Evolutionary conservation across 2,797 vertebrate genomes (phyloP), one percentile per base, ranked within the genome.

Genomic region (Scleropages formosus): DNA sequence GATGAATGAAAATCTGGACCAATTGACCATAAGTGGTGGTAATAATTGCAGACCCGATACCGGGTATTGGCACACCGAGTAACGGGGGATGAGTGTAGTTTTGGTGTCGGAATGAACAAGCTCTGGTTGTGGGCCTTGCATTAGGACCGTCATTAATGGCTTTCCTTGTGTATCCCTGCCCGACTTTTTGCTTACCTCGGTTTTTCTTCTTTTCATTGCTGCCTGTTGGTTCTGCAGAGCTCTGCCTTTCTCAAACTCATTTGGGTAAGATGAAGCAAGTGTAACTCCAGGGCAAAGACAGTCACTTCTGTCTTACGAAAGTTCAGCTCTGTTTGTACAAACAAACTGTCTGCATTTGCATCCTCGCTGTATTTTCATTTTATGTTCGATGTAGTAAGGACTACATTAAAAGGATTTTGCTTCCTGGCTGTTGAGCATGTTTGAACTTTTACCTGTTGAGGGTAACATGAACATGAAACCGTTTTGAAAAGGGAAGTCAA

Each of bases 161-260:
- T 51, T 10, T 12, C 24, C 65, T 46, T 26, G 12, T 18, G 4
- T 24, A 20, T 39, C 16, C 12, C 61, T 77, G 51, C 67, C 74
- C 74, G 22, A 72, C 78, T 47, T 82, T 89, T 66, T 86, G 27
- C 24, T 80, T 91, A 81, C 70, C 77, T 74, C 75, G 24, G 78
- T 62, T 44, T 82, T 89, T 78, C 87, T 85, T 78, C 83, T 83
- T 88, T 82, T 80, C 82, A 82, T 86, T 74, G 93, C 93, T 95
- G 92, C 91, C 78, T 1, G 51, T 85, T 90, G 86, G 86, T 81
- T 80, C 87, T 75, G 77, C 92, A 99, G 96, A 94, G 95, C 95
- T 86, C 95, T 97, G 31, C 96, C 97, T 81, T 96, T 99, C 90
- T 95, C 96, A 77, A 94, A 95, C 82, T 97, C 97, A 82, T 95